phyloP scores from a whole-genome alignment of 2,113 vertebrate species.

The Pagrus major region DNA sequence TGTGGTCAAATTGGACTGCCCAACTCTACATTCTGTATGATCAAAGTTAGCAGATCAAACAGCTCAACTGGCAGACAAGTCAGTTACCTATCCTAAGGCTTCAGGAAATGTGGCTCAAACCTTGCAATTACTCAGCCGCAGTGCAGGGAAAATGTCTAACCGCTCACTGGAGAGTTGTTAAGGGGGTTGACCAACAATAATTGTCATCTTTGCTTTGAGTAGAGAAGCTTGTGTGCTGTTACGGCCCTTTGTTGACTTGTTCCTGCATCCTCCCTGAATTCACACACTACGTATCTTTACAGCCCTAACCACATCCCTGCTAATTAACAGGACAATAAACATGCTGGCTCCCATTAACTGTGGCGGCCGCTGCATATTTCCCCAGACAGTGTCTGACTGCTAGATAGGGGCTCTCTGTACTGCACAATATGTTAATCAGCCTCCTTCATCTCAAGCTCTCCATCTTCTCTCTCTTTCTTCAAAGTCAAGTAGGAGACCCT shows the following conservation, averaged over 20 bases:
- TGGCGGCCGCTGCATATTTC: slow-evolving; percentile 72
- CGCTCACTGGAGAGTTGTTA: slow-evolving; percentile 25
- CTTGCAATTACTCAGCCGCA: slow-evolving; percentile 50
- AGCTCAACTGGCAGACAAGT: slow-evolving; percentile 60
- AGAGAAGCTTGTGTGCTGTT: slow-evolving; percentile 13
- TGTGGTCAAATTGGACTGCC: slow-evolving; percentile 39
- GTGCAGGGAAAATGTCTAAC: slow-evolving; percentile 48
- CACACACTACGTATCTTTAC: slow-evolving; percentile 63
- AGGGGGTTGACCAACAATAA: slow-evolving; percentile 30
- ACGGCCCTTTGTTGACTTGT: slow-evolving; percentile 54
- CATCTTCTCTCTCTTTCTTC: slow-evolving; percentile 54
- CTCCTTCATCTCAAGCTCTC: slow-evolving; percentile 62
- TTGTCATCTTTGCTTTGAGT: slow-evolving; percentile 53
- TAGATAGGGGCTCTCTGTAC: slow-evolving; percentile 52
- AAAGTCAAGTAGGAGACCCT: slow-evolving; percentile 70
- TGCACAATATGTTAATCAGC: slow-evolving; percentile 69
- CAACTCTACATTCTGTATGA: slow-evolving; percentile 53
- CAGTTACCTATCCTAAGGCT: slow-evolving; percentile 62
- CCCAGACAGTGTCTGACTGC: slow-evolving; percentile 59
- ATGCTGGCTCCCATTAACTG: slow-evolving; percentile 73
- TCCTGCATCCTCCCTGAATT: slow-evolving; percentile 50
- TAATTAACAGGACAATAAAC: slow-evolving; percentile 81
- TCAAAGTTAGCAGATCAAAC: slow-evolving; percentile 77
- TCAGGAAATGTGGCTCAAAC: slow-evolving; percentile 57
- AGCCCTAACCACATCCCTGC: slow-evolving; percentile 64